Evolutionary conservation across 1,140 invertebrate species (phyloP).

Genomic region (Tetranychus urticae): DNA sequence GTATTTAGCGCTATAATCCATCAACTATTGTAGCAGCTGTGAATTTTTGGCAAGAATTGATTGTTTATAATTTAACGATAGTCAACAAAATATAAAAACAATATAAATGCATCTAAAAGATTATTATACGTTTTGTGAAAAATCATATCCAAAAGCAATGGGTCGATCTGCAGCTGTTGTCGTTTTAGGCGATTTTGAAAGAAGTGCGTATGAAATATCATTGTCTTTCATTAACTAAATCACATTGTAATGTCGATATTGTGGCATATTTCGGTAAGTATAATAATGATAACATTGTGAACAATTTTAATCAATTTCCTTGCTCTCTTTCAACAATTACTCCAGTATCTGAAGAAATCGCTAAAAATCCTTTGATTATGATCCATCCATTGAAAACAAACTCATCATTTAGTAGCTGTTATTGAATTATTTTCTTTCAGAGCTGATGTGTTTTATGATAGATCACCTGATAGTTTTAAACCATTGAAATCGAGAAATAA

Average conservation of each 20-base stretch:
- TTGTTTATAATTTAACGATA: too few relatives aligned
- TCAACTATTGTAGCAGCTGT: too few relatives aligned
- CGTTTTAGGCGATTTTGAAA: constrained; percentile 78
- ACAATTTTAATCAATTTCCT: not conserved
- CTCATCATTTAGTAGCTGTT: too few relatives aligned
- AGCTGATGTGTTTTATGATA: constrained; percentile 61
- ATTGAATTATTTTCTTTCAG: constrained; percentile 24
- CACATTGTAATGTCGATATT: constrained; percentile 59
- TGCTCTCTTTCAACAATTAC: constrained; percentile 7
- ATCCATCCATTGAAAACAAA: constrained; percentile 17
- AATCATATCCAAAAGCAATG: not conserved
- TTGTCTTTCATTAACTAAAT: constrained; percentile 55
- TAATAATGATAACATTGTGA: not conserved
- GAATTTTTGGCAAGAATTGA: too few relatives aligned
- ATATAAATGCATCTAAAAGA: too few relatives aligned
- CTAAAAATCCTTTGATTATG: constrained; percentile 28
- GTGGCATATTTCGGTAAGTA: constrained; percentile 43
- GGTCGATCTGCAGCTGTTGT: constrained; percentile 36
- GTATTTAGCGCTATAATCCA: too few relatives aligned
- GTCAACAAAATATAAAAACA: too few relatives aligned
- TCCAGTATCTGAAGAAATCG: constrained; percentile 25
- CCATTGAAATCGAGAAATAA: constrained; percentile 42
- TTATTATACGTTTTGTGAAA: not conserved
- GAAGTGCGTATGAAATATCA: constrained; percentile 91
- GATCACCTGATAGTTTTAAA: constrained; percentile 50